Percentiles rank a stretch among this genome's conserved stretches.
phyloP scores from a whole-genome alignment of 1,140 invertebrate genomes.

The Teleogryllus occipitalis region DNA sequence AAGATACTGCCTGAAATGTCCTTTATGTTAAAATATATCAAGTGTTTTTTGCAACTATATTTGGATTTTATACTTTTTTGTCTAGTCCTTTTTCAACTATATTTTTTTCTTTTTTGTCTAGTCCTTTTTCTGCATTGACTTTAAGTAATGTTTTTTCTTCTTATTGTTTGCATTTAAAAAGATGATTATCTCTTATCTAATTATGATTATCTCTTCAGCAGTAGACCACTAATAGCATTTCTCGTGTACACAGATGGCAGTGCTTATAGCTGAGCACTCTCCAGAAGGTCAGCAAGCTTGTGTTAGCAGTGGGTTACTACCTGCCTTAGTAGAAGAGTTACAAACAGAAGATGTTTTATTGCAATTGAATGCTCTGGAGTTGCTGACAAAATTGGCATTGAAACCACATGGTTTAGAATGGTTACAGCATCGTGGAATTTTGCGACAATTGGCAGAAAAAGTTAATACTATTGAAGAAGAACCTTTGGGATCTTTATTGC shows the following conservation, averaged over 20 bases:
- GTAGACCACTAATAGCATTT: conserved; percentile 35
- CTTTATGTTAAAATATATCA: too few species aligned
- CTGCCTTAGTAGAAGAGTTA: conserved; percentile 55
- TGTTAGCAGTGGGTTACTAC: conserved; percentile 51
- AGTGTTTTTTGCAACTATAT: too few species aligned
- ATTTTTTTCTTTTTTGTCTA: not conserved
- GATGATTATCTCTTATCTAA: conserved; percentile 26
- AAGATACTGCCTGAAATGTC: too few species aligned
- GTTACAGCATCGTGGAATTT: conserved; percentile 54
- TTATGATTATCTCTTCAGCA: conserved; percentile 31
- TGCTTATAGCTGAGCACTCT: conserved; percentile 52
- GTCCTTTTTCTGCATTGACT: conserved; percentile 28
- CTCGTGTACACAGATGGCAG: conserved; percentile 45
- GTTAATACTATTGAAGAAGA: conserved; percentile 49
- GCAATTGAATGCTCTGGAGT: conserved; percentile 66
- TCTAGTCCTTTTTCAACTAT: not conserved
- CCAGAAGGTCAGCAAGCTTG: conserved; percentile 46
- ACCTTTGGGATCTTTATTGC: conserved; percentile 49
- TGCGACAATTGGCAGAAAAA: conserved; percentile 50
- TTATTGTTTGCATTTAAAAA: conserved; percentile 23
- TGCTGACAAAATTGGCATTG: conserved; percentile 58
- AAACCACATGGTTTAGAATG: conserved; percentile 59
- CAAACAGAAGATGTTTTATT: conserved; percentile 63
- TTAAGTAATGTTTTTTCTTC: conserved; percentile 29
- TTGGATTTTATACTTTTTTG: not conserved